Evolutionary conservation across 2,113 vertebrate species (phyloP), one percentile per base, ranked within the genome.

Genomic region (Polypterus bichir): DNA sequence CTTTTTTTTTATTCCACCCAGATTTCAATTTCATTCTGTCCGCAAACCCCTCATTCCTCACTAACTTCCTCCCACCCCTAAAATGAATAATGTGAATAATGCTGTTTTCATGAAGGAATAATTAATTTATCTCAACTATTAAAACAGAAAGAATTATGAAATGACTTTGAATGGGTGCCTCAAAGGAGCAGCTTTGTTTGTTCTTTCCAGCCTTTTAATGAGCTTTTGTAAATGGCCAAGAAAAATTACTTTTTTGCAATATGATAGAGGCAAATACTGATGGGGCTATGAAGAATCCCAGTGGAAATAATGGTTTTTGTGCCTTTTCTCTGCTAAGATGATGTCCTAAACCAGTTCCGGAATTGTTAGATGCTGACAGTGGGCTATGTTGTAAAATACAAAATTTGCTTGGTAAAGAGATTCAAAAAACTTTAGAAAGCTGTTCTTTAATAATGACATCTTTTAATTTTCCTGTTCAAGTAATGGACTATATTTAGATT

Each of bases 61-160:
- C 79, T 80, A 69, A 82, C 86, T 76, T 71, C 82, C 85, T 83
- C 76, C 71, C 62, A 75, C 70, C 73, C 73, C 74, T 79, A 77
- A 77, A 84, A 82, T 85, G 81, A 90, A 89, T 86, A 91, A 86
- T 86, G 87, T 78, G 79, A 91, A 90, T 91, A 92, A 92, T 88
- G 82, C 83, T 84, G 85, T 94, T 89, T 89, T 88, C 92, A 92
- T 88, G 87, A 90, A 92, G 90, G 91, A 92, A 93, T 93, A 92
- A 97, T 97, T 97, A 97, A 96, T 98, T 97, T 92, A 94, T 94
- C 91, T 92, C 91, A 95, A 95, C 92, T 88, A 94, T 95, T 95
- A 91, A 94, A 84, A 85, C 82, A 91, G 84, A 83, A 87, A 89
- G 89, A 92, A 93, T 90, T 91, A 92, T 80, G 85, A 88, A 91